phyloP scores from a whole-genome alignment of 2,113 vertebrate species.

The Neofelis nebulosa region DNA sequence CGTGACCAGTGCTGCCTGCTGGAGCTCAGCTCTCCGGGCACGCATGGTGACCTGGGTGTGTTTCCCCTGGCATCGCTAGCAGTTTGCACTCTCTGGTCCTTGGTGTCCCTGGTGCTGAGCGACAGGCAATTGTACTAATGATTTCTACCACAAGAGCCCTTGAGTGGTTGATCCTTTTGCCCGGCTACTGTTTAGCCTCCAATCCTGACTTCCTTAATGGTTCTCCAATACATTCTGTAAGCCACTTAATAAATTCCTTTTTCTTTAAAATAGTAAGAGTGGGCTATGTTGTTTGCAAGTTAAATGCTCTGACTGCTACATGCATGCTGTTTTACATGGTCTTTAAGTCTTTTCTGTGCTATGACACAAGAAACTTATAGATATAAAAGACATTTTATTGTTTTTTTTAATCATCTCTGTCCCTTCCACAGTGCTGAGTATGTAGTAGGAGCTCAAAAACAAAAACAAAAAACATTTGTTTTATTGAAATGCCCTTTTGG shows the following conservation, averaged over 20 bases:
- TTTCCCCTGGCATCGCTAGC: fast-evolving
- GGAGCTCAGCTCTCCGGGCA: not conserved
- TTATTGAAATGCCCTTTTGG: not conserved
- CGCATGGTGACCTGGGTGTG: fast-evolving
- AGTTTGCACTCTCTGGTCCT: too few species aligned
- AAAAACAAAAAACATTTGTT: not conserved
- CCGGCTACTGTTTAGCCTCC: not conserved
- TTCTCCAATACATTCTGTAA: not conserved
- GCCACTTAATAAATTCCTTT: not conserved
- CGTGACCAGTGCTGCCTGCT: too few species aligned
- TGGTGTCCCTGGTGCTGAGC: not conserved
- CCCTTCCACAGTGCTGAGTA: not conserved
- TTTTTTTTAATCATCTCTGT: not conserved
- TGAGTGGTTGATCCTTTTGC: not conserved
- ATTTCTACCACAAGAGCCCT: not conserved
- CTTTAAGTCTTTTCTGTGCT: not conserved
- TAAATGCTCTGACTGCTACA: not conserved
- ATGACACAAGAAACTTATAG: not conserved
- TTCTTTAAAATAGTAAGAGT: not conserved
- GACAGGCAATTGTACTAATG: too few species aligned
- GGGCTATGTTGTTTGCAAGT: not conserved
- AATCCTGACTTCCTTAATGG: not conserved
- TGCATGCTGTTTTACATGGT: not conserved
- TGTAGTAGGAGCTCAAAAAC: not conserved
- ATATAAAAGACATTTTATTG: not conserved